Percentiles rank a stretch among this genome's conserved stretches.
phyloP scores from a whole-genome alignment of 2,888 invertebrate genomes.

The Trisateles emortualis region DNA sequence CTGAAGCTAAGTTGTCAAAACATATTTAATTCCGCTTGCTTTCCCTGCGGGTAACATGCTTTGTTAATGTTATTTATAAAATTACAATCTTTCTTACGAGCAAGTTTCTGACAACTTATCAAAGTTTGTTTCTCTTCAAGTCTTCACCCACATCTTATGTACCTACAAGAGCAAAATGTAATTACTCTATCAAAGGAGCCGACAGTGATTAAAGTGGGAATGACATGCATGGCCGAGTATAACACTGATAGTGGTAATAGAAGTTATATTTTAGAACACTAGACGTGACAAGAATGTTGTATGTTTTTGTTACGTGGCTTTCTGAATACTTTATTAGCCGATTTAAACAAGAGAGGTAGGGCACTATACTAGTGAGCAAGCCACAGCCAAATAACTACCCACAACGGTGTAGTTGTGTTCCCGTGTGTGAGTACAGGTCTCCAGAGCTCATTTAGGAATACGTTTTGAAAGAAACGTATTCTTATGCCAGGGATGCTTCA shows the following conservation, averaged over 20 bases:
- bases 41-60: constrained; percentile 15
- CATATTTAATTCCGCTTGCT: constrained; percentile 26
- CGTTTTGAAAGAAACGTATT: no score
- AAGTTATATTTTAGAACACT: background rate
- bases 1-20: constrained; percentile 23
- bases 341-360: no score
- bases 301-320: no score
- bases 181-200: background rate
- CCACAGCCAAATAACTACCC: no score
- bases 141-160: background rate
- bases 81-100: constrained; percentile 17
- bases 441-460: no score
- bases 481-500: no score
- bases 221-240: background rate
- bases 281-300: background rate
- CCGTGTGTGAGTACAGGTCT: no score
- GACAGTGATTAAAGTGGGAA: constrained; percentile 6
- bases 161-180: background rate
- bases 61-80: constrained; percentile 25
- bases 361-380: no score
- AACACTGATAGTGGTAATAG: background rate
- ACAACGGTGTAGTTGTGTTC: no score
- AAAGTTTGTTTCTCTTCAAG: background rate
- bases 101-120: constrained; percentile 19
- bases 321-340: no score